phyloP scores from a whole-genome alignment of 1,140 invertebrate genomes.

The Choristoneura fumiferana region DNA sequence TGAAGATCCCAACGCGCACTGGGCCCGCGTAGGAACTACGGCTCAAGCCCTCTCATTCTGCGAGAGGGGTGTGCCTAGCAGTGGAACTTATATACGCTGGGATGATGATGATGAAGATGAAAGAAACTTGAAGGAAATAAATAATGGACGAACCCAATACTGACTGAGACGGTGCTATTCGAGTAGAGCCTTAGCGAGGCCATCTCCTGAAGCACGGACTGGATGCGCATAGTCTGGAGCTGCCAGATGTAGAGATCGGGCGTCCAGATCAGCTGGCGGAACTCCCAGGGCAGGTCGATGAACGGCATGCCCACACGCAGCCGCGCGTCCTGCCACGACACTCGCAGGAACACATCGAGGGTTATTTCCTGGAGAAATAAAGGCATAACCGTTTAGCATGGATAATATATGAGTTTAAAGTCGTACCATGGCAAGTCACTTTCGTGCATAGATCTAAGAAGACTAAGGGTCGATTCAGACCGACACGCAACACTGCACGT shows the following conservation, averaged over 20 bases:
- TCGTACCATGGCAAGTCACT: no score
- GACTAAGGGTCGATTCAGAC: neutral
- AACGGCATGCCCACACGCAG: slow-evolving; percentile 72
- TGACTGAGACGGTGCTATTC: slow-evolving; percentile 80
- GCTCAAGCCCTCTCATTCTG: no score
- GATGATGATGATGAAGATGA: no score
- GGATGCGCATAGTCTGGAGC: slow-evolving; percentile 79
- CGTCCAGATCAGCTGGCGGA: slow-evolving; percentile 77
- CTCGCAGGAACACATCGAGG: slow-evolving; percentile 80
- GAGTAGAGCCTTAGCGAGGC: slow-evolving; percentile 78
- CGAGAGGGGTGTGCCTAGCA: no score
- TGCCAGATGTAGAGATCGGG: slow-evolving; percentile 82
- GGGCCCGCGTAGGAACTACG: no score
- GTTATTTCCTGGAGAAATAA: slow-evolving; percentile 78
- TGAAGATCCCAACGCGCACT: no score
- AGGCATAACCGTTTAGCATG: slow-evolving; percentile 7
- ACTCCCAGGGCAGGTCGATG: slow-evolving; percentile 81
- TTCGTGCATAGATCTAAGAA: no score
- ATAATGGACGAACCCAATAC: slow-evolving; percentile 78
- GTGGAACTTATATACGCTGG: no score
- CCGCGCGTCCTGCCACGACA: slow-evolving; percentile 79
- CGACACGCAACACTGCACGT: no score
- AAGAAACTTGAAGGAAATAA: no score
- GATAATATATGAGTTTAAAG: no score
- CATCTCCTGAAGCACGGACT: slow-evolving; percentile 80